Percentiles rank a stretch among this genome's conserved stretches.
phyloP scores from a whole-genome alignment of 2,797 vertebrate species.

The Ispidina lecontei region DNA sequence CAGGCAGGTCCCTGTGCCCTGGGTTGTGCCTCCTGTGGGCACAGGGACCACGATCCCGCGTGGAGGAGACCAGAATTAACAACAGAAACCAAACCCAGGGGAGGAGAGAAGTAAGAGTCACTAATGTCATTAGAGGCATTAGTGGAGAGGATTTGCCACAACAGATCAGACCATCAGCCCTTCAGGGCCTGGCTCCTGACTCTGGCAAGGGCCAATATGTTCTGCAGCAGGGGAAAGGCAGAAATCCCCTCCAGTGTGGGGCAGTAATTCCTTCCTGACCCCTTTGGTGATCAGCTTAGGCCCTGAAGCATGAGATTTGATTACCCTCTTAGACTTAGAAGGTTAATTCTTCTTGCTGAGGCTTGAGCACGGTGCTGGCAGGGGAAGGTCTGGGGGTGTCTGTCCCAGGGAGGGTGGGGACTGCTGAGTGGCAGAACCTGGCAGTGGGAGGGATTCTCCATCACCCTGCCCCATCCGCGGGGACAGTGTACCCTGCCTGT shows the following conservation, averaged over 20 bases:
- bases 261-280: conserved; percentile 63
- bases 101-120: conserved; percentile 37
- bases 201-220: not conserved
- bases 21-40: accelerated
- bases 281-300: conserved; percentile 63
- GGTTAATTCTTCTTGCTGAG: conserved; percentile 59
- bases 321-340: conserved; percentile 64
- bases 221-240: conserved; percentile 19
- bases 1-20: accelerated
- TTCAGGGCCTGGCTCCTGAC: not conserved
- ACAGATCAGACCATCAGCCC: conserved; percentile 35
- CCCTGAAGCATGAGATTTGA: conserved; percentile 55
- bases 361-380: accelerated
- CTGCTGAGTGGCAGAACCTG: not conserved
- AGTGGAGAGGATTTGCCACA: conserved; percentile 50
- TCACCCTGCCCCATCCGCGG: not conserved
- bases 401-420: not conserved
- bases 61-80: not conserved
- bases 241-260: conserved; percentile 8
- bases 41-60: accelerated
- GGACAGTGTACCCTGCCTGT: accelerated
- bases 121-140: conserved; percentile 67
- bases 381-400: not conserved
- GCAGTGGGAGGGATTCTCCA: not conserved
- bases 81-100: not conserved